Conservation (phyloP, 2,888 invertebrate genomes). For the Aricia artaxerxes region DNA sequence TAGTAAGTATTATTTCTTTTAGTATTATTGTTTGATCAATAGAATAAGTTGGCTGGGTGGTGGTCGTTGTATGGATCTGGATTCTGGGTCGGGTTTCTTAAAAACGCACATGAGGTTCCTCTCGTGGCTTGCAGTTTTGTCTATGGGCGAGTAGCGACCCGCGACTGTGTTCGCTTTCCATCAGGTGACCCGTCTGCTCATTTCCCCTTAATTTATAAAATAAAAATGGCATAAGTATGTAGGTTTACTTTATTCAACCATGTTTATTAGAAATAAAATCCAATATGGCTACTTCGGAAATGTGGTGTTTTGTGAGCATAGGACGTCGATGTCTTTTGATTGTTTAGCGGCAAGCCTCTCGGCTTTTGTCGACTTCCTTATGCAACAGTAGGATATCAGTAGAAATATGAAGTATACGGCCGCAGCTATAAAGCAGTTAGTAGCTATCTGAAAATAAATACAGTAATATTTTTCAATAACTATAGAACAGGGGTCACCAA, state of each 20-base stretch:
- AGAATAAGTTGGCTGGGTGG: too few species aligned
- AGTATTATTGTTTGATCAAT: neutral
- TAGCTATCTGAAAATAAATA: slow-evolving; percentile 83
- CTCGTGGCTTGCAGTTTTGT: too few species aligned
- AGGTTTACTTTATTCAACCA: neutral
- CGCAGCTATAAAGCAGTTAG: slow-evolving; percentile 94
- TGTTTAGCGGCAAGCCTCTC: slow-evolving; percentile 38
- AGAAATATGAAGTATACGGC: slow-evolving; percentile 89
- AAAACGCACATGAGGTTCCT: too few species aligned
- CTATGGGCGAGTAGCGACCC: too few species aligned
- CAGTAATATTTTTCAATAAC: too few species aligned
- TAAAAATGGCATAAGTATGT: neutral
- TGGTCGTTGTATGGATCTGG: too few species aligned
- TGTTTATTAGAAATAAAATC: neutral
- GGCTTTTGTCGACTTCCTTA: slow-evolving; percentile 44
- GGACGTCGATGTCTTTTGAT: slow-evolving; percentile 51
- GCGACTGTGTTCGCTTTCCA: neutral
- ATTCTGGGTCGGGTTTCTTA: too few species aligned
- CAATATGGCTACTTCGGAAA: neutral
- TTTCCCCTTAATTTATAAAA: neutral
- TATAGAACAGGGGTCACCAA: too few species aligned
- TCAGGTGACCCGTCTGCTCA: neutral
- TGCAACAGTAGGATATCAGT: slow-evolving; percentile 49
- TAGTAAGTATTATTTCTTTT: too few species aligned
- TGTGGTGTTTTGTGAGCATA: slow-evolving; percentile 41